Evolutionary conservation across 2,888 invertebrate species (phyloP).

Genomic region (Vanessa cardui): DNA sequence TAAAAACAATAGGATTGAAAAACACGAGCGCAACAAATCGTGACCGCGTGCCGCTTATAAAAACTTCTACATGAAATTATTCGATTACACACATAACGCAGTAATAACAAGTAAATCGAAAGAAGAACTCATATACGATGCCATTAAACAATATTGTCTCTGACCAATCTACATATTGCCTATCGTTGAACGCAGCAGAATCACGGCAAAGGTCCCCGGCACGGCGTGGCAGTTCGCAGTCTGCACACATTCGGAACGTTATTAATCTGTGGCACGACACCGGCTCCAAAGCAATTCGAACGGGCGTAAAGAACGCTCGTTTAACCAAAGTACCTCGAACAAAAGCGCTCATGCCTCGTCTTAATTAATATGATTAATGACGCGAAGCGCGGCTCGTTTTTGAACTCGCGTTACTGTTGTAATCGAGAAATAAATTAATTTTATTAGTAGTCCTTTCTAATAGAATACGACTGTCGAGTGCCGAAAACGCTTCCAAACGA

Average conservation of each 20-base stretch:
- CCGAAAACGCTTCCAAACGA: conserved; percentile 58
- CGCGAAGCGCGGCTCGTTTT: conserved; percentile 70
- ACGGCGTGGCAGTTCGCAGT: conserved; percentile 36
- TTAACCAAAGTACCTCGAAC: conserved; percentile 72
- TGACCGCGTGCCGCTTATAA: conserved; percentile 59
- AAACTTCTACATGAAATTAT: conserved; percentile 54
- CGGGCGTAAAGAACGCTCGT: conserved; percentile 56
- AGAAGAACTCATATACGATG: conserved; percentile 43
- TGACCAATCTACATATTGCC: conserved; percentile 52
- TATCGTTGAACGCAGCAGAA: conserved; percentile 29
- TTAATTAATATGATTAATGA: conserved; percentile 83
- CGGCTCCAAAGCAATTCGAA: conserved; percentile 55
- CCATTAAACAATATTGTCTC: conserved; percentile 65
- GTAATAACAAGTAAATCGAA: conserved; percentile 58
- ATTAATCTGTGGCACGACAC: conserved; percentile 57
- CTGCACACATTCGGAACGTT: conserved; percentile 41
- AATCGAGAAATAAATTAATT: conserved; percentile 82
- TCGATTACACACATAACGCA: conserved; percentile 67
- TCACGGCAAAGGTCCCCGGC: conserved; percentile 40
- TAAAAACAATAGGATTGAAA: conserved; percentile 66
- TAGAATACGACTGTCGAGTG: conserved; percentile 66
- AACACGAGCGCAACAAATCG: conserved; percentile 63
- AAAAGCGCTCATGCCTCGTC: conserved; percentile 77
- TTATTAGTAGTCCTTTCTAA: conserved; percentile 79
- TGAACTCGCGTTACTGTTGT: conserved; percentile 75